These are phyloP conservation scores for Pachypsylla venusta DNA, from an alignment of 1,140 invertebrate species.

Conservation along the genomic window DNA sequence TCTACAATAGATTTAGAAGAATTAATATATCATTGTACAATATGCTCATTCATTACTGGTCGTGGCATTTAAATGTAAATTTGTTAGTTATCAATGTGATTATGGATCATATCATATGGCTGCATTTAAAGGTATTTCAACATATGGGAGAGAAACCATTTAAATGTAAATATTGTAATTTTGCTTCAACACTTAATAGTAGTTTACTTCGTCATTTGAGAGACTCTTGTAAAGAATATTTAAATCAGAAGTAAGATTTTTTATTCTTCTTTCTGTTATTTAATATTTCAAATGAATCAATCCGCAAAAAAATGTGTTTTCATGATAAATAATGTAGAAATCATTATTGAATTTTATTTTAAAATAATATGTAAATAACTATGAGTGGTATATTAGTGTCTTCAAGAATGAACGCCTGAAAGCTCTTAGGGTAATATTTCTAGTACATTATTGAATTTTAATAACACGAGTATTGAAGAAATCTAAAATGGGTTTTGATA, in stretches of 20 bases:
- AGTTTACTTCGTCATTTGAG: background rate
- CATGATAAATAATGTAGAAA: background rate
- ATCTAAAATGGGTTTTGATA: too few species aligned
- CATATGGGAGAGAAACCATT: background rate
- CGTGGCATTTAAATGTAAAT: background rate
- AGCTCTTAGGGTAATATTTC: too few species aligned
- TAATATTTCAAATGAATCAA: background rate
- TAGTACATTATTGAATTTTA: too few species aligned
- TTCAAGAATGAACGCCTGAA: too few species aligned
- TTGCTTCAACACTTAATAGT: background rate
- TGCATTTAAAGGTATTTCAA: background rate
- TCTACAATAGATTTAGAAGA: background rate
- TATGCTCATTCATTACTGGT: background rate
- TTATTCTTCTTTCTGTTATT: too few species aligned
- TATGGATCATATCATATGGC: background rate
- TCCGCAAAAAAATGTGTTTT: background rate
- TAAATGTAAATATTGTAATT: background rate
- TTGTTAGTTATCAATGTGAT: background rate
- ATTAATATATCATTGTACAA: background rate
- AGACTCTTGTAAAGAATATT: background rate
- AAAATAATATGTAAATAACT: background rate
- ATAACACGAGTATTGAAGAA: too few species aligned
- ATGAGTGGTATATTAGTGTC: background rate
- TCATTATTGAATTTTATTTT: background rate
- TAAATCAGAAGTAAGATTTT: background rate